These are phyloP conservation scores for Leptosomus discolor DNA, from an alignment of 2,113 vertebrate species.

Conservation along the genomic window DNA sequence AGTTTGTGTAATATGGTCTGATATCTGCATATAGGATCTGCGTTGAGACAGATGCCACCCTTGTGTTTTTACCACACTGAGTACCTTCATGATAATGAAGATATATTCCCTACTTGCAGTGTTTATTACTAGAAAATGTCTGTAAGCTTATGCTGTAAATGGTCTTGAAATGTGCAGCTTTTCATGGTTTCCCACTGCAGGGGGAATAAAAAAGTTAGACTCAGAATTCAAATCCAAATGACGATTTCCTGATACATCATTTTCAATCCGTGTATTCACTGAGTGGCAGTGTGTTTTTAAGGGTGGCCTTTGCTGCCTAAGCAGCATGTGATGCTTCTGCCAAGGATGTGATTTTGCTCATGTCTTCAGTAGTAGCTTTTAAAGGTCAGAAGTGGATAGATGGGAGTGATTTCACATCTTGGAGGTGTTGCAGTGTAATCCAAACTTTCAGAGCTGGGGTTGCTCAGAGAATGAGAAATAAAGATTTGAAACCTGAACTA, in stretches of 20 bases:
- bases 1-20: background rate
- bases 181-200: background rate
- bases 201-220: too few species aligned
- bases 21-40: background rate
- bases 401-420: background rate
- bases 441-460: background rate
- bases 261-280: background rate
- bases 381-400: background rate
- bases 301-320: background rate
- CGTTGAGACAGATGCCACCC: background rate
- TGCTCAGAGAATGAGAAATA: background rate
- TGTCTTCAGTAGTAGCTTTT: background rate
- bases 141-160: background rate
- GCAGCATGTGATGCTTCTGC: rapidly evolving
- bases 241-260: background rate
- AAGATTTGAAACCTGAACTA: background rate
- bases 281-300: background rate
- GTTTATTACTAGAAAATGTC: background rate
- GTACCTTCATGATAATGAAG: background rate
- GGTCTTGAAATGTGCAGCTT: background rate
- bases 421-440: background rate
- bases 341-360: background rate
- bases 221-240: background rate
- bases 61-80: background rate
- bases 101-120: background rate